Conservation (phyloP, 2,113 vertebrate species). For the Lipophrys pholis region DNA sequence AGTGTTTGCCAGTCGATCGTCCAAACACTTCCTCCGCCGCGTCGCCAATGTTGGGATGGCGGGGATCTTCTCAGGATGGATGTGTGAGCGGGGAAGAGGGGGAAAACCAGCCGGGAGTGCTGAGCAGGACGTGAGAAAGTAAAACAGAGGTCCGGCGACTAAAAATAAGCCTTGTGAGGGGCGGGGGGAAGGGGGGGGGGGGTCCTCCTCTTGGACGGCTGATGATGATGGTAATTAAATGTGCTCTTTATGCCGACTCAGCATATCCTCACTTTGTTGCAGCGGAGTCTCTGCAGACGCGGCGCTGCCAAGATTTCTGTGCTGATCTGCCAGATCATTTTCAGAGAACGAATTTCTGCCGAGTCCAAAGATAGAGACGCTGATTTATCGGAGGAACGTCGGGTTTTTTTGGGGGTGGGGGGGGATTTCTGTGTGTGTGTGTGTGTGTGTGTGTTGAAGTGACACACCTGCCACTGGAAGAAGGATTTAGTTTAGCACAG, state of each 20-base stretch:
- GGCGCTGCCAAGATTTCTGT: slow-evolving; percentile 88
- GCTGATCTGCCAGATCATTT: slow-evolving; percentile 87
- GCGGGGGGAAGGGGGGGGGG: slow-evolving; percentile 75
- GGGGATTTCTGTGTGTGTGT: background rate
- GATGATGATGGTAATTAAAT: slow-evolving; percentile 88
- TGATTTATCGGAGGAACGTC: slow-evolving; percentile 65
- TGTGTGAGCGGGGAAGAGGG: background rate
- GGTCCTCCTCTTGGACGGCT: slow-evolving; percentile 77
- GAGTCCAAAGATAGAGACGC: slow-evolving; percentile 74
- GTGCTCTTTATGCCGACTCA: slow-evolving; percentile 90
- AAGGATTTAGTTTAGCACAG: slow-evolving; percentile 7
- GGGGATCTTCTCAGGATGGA: slow-evolving; percentile 14
- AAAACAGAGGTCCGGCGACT: slow-evolving; percentile 74
- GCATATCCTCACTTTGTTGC: slow-evolving; percentile 88
- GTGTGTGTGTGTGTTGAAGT: slow-evolving; percentile 49
- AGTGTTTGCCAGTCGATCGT: background rate
- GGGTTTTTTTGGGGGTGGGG: slow-evolving; percentile 26
- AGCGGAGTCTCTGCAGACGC: slow-evolving; percentile 87
- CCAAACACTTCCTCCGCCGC: background rate
- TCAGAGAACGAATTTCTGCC: slow-evolving; percentile 82
- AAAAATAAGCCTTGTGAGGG: slow-evolving; percentile 78
- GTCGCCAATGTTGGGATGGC: slow-evolving; percentile 1
- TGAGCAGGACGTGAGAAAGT: slow-evolving; percentile 70
- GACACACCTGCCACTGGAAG: slow-evolving; percentile 57
- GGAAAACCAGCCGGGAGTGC: slow-evolving; percentile 62